Evolutionary conservation across 2,797 vertebrate species (phyloP), one percentile per base, ranked within the genome.

Genomic region (Acipenser ruthenus): DNA sequence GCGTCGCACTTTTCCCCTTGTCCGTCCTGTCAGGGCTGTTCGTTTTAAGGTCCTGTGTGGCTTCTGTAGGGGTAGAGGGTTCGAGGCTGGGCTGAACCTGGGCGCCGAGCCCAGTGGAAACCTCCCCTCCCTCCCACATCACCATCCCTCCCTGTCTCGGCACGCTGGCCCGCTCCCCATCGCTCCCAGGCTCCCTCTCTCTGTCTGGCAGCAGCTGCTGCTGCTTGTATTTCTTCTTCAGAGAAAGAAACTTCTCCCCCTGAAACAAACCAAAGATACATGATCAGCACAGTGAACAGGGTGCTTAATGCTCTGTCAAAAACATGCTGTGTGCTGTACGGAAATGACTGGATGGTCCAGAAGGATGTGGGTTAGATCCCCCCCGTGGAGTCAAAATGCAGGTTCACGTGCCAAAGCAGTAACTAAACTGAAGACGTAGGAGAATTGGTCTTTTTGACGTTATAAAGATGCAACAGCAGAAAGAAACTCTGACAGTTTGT

Each of bases 151-250:
- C 18, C 1, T 69, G 48, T 50, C 67, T 68, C 60, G 72, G 60
- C 18, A 48, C 48, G 13, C 48, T 52, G 49, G 50, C 11, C 11
- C n/a, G 37, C 47, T 63, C 23, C 48, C 49, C 15, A 3, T 71
- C 68, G 1, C 63, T 7, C 48, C 51, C 51, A 0, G 9, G 66
- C 23, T 74, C 72, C 15, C 8, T 1, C 3, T 77, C 72, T 11
- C 71, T 79, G 37, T 86, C 87, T 2, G 83, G 80, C 71, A 89
- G 78, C 69, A 78, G 70, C 23, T 37, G 23, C 15, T 18, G 15
- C 63, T 85, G 87, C 52, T 76, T 78, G 77, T 88, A 90, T 66
- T 85, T 88, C 78, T 89, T 91, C 78, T 89, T 90, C 3, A 90
- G 81, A 37, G 23, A 3, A 37, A 37, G 23, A 37, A 82, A 86